Conservation (phyloP, 2,113 vertebrate genomes). For the Eulacestoma nigropectus region DNA sequence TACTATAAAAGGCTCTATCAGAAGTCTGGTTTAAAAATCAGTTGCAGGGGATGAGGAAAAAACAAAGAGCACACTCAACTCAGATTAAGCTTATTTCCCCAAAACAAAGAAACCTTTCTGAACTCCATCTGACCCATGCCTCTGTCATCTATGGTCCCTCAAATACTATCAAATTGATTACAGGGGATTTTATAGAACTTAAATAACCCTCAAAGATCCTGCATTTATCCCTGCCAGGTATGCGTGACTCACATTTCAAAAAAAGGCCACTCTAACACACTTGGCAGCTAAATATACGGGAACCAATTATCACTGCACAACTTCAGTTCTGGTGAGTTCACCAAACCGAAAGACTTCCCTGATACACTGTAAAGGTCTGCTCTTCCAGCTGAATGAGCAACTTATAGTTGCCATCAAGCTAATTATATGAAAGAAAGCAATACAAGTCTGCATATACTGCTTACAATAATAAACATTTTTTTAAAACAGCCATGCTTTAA, state of each 20-base stretch:
- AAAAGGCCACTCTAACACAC: not conserved
- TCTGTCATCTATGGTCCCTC: not conserved
- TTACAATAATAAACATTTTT: not conserved
- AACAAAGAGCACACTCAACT: not conserved
- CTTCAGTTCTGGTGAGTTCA: not conserved
- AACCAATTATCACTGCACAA: not conserved
- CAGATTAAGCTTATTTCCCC: not conserved
- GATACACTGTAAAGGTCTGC: not conserved
- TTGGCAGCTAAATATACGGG: not conserved
- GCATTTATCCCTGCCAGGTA: not conserved
- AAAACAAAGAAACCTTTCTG: not conserved
- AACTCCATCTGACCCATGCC: not conserved
- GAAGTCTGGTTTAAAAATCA: not conserved
- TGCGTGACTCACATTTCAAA: not conserved
- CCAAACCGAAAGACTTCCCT: not conserved
- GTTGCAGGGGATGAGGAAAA: not conserved
- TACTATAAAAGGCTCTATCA: not conserved
- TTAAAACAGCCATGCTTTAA: not conserved
- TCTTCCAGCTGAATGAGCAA: not conserved
- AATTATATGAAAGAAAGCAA: not conserved
- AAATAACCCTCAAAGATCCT: not conserved
- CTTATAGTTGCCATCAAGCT: not conserved
- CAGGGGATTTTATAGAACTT: not conserved
- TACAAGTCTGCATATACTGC: not conserved
- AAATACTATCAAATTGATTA: not conserved